phyloP scores from a whole-genome alignment of 1,140 invertebrate species.

The Phymastichus coffea region DNA sequence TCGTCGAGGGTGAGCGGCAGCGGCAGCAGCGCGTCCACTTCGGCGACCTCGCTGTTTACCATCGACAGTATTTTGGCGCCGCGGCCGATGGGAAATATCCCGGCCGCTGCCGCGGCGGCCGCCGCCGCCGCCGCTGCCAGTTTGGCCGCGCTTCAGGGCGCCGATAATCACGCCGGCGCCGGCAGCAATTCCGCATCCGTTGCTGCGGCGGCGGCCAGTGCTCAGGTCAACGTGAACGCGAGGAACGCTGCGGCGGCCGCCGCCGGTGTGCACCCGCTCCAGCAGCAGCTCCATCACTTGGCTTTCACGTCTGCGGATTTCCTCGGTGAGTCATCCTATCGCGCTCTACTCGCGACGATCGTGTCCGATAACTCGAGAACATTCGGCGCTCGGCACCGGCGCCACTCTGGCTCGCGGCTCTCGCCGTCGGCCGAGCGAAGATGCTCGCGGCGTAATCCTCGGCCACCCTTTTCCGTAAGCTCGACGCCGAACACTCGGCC shows the following conservation, averaged over 20 bases:
- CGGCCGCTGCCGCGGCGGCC: slow-evolving; percentile 34
- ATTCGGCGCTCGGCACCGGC: no score
- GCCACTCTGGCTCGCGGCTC: no score
- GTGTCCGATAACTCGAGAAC: no score
- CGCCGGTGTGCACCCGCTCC: slow-evolving; percentile 47
- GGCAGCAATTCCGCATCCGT: slow-evolving; percentile 45
- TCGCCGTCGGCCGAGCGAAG: no score
- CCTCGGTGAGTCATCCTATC: slow-evolving; percentile 63
- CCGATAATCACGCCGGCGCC: background rate
- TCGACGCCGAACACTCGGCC: no score
- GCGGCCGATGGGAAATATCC: slow-evolving; percentile 45
- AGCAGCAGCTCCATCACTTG: slow-evolving; percentile 61
- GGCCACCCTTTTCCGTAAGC: no score
- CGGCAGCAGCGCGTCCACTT: background rate
- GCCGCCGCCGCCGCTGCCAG: slow-evolving; percentile 35
- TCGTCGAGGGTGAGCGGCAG: background rate
- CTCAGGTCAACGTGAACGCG: background rate
- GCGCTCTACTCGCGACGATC: background rate
- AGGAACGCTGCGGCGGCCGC: slow-evolving; percentile 52
- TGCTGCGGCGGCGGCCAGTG: slow-evolving; percentile 64
- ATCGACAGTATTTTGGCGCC: slow-evolving; percentile 79
- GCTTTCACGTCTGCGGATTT: slow-evolving; percentile 68
- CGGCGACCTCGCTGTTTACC: slow-evolving; percentile 67
- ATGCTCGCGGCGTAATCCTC: no score
- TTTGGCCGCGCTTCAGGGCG: slow-evolving; percentile 25